Percentiles rank a stretch among this genome's conserved stretches.
Conservation (phyloP, 2,888 invertebrate genomes). For the Drepanosiphum platanoidis region DNA sequence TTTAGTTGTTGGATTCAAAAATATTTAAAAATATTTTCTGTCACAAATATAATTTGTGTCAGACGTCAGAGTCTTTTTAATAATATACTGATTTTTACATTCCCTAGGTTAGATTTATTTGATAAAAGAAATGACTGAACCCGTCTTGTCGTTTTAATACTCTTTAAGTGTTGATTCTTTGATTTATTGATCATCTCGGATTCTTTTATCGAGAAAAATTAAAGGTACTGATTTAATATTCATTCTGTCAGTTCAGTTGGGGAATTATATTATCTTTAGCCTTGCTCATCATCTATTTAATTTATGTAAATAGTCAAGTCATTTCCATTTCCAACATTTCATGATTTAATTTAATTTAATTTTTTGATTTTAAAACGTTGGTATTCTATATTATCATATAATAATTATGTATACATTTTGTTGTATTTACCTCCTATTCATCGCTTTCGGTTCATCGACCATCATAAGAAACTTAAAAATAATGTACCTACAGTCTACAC, state of each 20-base stretch:
- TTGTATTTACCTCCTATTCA: no score
- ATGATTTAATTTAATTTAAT: background rate
- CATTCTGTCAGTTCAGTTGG: background rate
- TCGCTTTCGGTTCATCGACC: no score
- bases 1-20: no score
- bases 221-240: conserved; percentile 1
- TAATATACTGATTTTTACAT: background rate
- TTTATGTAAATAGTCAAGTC: background rate
- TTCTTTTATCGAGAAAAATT: background rate
- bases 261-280: background rate
- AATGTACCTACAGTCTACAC: no score
- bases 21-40: background rate
- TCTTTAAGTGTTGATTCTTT: background rate
- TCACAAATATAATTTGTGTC: background rate
- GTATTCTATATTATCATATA: background rate
- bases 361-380: background rate
- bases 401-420: background rate
- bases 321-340: background rate
- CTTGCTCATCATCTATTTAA: background rate
- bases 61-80: no score
- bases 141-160: background rate
- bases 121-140: background rate
- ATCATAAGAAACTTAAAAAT: no score
- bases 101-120: background rate
- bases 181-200: background rate